Percentiles rank a stretch among this genome's conserved stretches.
Evolutionary conservation across 92 coral and sea anemone genomes (phyloP).

Genomic region (Phenganax marumi): DNA sequence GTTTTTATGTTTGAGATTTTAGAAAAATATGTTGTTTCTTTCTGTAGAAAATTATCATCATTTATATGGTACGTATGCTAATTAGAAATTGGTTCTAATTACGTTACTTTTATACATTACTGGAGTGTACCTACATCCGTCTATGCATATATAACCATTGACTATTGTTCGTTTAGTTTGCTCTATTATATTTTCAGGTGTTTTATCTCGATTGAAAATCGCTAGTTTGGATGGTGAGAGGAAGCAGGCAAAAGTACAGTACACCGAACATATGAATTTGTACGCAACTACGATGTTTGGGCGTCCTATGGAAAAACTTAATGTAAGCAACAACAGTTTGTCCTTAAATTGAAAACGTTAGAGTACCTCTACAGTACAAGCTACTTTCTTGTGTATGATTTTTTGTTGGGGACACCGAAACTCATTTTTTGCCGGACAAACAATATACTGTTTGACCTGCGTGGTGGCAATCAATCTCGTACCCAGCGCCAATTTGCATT

Average conservation of each 20-base stretch:
- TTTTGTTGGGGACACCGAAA: too few species aligned
- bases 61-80: conserved; percentile 80
- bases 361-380: too few species aligned
- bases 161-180: not conserved
- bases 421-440: too few species aligned
- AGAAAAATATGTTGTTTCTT: conserved; percentile 23
- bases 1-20: not conserved
- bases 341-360: not conserved
- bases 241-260: conserved; percentile 86
- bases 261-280: conserved; percentile 74
- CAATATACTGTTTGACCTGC: too few species aligned
- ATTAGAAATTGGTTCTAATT: not conserved
- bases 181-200: conserved; percentile 57
- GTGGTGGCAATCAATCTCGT: too few species aligned
- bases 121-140: too few species aligned
- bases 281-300: conserved; percentile 93
- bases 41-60: conserved; percentile 92
- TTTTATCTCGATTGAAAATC: conserved; percentile 86
- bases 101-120: too few species aligned
- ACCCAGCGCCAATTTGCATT: too few species aligned
- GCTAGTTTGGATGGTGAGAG: conserved; percentile 84
- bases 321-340: conserved; percentile 56
- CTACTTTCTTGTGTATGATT: too few species aligned
- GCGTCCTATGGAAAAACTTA: conserved; percentile 97
- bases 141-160: too few species aligned